A percentile compares a stretch with the other conserved stretches of the same genome.
Conservation (phyloP, 2,888 invertebrate genomes). For the Folsomia candida region DNA sequence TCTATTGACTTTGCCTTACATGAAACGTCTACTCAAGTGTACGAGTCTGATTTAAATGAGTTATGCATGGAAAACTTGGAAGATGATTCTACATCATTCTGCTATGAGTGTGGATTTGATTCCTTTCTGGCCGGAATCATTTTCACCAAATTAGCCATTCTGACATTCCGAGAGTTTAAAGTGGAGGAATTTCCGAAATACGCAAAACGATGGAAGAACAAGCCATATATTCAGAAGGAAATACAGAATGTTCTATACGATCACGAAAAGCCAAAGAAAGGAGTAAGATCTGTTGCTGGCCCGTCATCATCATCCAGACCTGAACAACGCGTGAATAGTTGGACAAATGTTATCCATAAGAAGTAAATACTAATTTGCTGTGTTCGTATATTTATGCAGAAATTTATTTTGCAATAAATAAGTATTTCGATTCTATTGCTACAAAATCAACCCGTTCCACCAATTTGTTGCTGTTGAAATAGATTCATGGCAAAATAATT, state of each 20-base stretch:
- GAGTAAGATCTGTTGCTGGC: background rate
- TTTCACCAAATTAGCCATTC: constrained; percentile 22
- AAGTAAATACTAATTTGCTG: no score
- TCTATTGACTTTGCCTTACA: background rate
- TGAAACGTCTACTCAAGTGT: background rate
- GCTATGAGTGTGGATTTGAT: constrained; percentile 37
- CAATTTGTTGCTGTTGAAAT: no score
- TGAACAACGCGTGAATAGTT: no score
- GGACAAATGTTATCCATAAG: no score
- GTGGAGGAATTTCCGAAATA: background rate
- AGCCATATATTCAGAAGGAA: background rate
- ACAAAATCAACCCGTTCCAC: no score
- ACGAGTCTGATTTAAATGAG: background rate
- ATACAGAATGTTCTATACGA: background rate
- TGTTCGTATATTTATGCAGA: no score
- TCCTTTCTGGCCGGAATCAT: constrained; percentile 23
- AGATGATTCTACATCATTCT: constrained; percentile 17
- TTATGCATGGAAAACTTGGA: constrained; percentile 1
- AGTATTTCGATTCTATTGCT: no score
- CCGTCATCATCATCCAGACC: no score
- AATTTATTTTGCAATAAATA: no score
- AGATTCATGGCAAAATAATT: background rate
- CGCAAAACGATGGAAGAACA: constrained; percentile 3
- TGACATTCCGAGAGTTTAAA: background rate
- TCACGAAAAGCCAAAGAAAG: background rate